Base-by-base conservation (phyloP, 2,888 invertebrate species). In the Micropterix aruncella region DNA sequence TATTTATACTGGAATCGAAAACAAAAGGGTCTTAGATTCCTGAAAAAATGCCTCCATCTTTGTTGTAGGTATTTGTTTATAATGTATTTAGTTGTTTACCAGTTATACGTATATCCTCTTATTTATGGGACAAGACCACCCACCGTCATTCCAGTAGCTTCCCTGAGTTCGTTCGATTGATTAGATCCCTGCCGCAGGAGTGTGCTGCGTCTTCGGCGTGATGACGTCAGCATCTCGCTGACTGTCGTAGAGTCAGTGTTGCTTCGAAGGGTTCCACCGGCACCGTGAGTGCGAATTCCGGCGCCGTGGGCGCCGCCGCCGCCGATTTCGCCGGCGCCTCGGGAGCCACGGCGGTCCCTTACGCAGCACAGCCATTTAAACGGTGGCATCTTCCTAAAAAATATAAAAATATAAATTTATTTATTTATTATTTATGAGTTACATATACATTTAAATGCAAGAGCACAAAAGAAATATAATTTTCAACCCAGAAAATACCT, bases 311-410 rank as follows among this genome's bases (percentile, higher is more conserved):
- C 62, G 60, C 44, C 68, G 64, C 62, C 66, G 68, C 49, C 71
- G 69, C 54, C 80, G 58, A 81, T 81, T 81, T 47, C 77, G 77
- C 60, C 80, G 80, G 2, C 80, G 80, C 1, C 80, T 78, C 48
- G 79, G 72, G 46, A 75, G 73, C 60, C 77, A 12, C 45, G 37
- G 0, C 61, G 54, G 41, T 60, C 59, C 56, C 65, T 57, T 60
- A 65, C 63, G 51, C 78, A 79, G 65, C 79, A 77, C 51, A 80
- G 61, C 81, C 82, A 82, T 51, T 79, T 79, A 60, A 80, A 80
- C 5, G 81, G 80, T 1, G 81, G 79, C 50, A 79, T 72, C 56
- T 76, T 76, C 61, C 77, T 77, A 58, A 3, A 17, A 18, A 19
- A n/a, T n/a, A n/a, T n/a, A n/a, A n/a, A n/a, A n/a, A n/a, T n/a